Conservation (phyloP, 2,113 vertebrate genomes). For the Pandion haliaetus region DNA sequence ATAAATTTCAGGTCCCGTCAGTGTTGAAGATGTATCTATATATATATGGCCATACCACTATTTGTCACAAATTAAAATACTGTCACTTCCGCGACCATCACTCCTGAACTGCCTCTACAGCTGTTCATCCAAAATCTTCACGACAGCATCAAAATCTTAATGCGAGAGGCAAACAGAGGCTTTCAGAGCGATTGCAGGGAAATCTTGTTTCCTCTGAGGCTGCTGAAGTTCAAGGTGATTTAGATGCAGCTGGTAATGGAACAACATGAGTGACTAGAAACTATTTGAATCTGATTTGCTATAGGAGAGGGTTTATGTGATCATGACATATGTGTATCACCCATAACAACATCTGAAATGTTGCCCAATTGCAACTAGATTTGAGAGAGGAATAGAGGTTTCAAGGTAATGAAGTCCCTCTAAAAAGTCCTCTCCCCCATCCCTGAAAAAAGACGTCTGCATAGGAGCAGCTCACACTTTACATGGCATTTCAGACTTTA, state of each 20-base stretch:
- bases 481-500: background rate
- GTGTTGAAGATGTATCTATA: background rate
- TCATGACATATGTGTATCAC: conserved; percentile 13
- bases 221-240: conserved; percentile 41
- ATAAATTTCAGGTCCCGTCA: background rate
- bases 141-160: background rate
- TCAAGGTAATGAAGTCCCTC: conserved; percentile 11
- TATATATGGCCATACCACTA: accelerated
- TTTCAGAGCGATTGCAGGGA: background rate
- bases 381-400: conserved; percentile 12
- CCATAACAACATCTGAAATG: background rate
- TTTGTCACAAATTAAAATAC: conserved; percentile 10
- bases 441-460: background rate
- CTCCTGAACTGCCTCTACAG: background rate
- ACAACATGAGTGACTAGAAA: background rate
- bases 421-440: background rate
- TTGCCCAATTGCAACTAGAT: background rate
- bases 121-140: background rate
- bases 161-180: background rate
- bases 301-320: background rate
- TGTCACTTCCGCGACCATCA: background rate
- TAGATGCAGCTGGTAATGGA: conserved; percentile 10
- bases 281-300: conserved; percentile 9
- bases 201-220: background rate
- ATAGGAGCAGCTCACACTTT: background rate